Conservation (phyloP, 64 coral and sea anemone genomes). For the Pachyseris speciosa region DNA sequence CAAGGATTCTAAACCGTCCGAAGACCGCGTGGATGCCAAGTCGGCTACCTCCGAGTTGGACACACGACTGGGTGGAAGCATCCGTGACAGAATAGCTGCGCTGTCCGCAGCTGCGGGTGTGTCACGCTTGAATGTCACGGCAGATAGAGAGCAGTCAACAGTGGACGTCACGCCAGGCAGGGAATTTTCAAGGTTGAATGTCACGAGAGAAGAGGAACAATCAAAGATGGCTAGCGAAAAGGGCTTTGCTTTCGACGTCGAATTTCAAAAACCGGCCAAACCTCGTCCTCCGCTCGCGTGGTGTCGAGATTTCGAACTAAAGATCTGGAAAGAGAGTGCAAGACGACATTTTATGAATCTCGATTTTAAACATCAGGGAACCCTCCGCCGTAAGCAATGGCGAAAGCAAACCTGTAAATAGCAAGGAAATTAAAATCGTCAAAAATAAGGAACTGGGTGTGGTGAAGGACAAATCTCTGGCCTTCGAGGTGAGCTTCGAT, state of each 20-base stretch:
- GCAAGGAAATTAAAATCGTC: background rate
- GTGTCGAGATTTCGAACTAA: background rate
- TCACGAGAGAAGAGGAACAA: background rate
- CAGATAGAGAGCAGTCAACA: background rate
- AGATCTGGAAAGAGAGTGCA: background rate
- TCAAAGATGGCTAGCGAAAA: background rate
- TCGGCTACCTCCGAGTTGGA: background rate
- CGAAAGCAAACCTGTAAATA: background rate
- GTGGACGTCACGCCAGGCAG: background rate
- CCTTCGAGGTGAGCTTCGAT: conserved; percentile 58
- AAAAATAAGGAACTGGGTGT: background rate
- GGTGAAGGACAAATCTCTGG: background rate
- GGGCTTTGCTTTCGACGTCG: conserved; percentile 1
- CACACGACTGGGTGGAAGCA: background rate
- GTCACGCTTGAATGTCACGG: background rate
- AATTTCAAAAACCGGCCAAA: background rate
- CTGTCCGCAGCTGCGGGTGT: background rate
- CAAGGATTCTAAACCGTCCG: background rate
- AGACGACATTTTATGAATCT: background rate
- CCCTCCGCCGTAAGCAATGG: background rate
- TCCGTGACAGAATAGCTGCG: conserved; percentile 32
- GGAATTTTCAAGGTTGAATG: background rate
- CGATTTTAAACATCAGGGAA: background rate
- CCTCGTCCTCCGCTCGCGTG: background rate
- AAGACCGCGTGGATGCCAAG: background rate